These are phyloP conservation scores for Acleris cristana DNA, from an alignment of 2,888 invertebrate genomes.

Conservation along the genomic window DNA sequence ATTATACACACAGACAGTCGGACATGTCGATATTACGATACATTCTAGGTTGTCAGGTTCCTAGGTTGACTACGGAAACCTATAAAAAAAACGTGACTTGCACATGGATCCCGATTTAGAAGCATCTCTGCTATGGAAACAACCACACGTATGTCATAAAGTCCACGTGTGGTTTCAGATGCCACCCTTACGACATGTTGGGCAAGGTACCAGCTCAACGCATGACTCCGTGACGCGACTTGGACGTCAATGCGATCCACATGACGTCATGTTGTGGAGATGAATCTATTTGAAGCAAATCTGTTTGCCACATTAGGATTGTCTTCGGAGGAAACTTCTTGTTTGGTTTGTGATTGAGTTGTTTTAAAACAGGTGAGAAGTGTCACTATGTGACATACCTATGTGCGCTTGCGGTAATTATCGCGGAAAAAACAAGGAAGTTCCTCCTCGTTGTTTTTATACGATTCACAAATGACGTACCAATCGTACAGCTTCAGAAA, in stretches of 20 bases:
- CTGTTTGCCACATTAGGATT: not conserved
- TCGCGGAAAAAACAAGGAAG: too few species aligned
- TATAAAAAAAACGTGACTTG: too few species aligned
- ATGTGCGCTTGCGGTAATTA: too few species aligned
- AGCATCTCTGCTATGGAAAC: conserved; percentile 36
- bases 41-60: too few species aligned
- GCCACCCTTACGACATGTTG: conserved; percentile 29
- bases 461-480: too few species aligned
- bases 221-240: conserved; percentile 27
- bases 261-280: conserved; percentile 28
- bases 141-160: conserved; percentile 31
- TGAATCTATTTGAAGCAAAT: conserved; percentile 28
- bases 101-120: not conserved
- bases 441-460: too few species aligned
- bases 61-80: too few species aligned
- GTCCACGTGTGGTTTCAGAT: conserved; percentile 42
- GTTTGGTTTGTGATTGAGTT: not conserved
- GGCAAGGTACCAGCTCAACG: conserved; percentile 26
- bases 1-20: too few species aligned
- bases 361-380: too few species aligned
- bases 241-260: conserved; percentile 34
- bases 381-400: too few species aligned
- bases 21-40: too few species aligned
- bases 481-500: too few species aligned
- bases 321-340: conserved; percentile 13